Base-by-base conservation (phyloP, 1,140 invertebrate species). In the Pogonomyrmex barbatus region DNA sequence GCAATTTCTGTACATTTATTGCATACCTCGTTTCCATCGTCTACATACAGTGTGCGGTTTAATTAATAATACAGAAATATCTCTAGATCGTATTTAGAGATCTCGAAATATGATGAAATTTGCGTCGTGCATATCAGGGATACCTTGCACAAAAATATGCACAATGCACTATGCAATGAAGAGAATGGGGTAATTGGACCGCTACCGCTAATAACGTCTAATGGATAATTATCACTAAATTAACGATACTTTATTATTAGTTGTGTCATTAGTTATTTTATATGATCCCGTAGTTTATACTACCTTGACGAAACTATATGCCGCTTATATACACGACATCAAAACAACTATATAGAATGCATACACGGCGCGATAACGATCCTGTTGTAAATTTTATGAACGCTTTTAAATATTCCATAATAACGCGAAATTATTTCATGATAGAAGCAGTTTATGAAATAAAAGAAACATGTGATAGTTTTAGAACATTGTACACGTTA, bases 261-360 rank as follows among this genome's bases (percentile, higher is more conserved):
- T 87, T 87, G 82, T 54, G 85, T 87, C 88, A 75, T 73, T 56
- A 90, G 78, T 87, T 89, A 87, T 68, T 88, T 89, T 60, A 83
- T 60, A 75, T 10, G 79, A 83, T 82, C 52, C 67, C 47, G 67
- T 54, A 82, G 42, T 60, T 82, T 36, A 24, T 63, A 79, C 30
- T 54, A 0, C 2, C 9, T 14, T 47, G 17, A 54, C 54, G 54
- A 68, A 87, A 87, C 33, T 60, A 14, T 36, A 67, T 14, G 36
- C 52, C 47, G 56, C 42, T 70, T 54, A 63, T n/a, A 17, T 45
- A 42, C 30, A 9, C 17, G 42, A 54, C 39, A 68, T 86, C 17
- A 50, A 50, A 85, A 75, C 70, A 10, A 68, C 75, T 87, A 68
- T 54, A 4, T 39, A 54, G 36, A 45, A 81, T 12, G 24, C 47